Conservation (phyloP, 2,113 vertebrate genomes). For the Acanthochromis polyacanthus region DNA sequence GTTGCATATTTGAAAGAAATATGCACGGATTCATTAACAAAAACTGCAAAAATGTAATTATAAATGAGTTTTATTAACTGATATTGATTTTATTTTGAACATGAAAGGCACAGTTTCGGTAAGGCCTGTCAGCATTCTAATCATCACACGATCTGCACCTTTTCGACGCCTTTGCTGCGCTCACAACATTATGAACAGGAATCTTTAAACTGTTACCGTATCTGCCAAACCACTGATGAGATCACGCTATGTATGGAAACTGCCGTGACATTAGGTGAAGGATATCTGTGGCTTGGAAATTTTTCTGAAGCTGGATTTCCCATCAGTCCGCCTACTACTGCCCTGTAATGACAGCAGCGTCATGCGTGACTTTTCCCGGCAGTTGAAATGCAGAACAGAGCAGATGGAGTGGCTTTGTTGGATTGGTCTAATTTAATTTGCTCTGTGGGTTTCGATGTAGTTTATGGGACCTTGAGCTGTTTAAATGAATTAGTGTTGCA, state of each 20-base stretch:
- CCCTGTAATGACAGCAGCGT: neutral
- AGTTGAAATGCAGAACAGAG: slow-evolving; percentile 2
- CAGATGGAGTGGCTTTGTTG: neutral
- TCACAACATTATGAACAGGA: neutral
- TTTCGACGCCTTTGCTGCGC: too few relatives aligned
- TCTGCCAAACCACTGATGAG: neutral
- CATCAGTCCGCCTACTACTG: neutral
- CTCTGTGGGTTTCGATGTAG: neutral
- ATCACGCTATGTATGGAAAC: slow-evolving; percentile 2
- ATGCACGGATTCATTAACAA: too few relatives aligned
- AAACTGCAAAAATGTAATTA: too few relatives aligned
- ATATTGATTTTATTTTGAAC: too few relatives aligned
- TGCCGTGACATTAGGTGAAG: neutral
- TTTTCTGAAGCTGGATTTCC: neutral
- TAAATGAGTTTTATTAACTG: too few relatives aligned
- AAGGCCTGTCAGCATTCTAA: neutral
- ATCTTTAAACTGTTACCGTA: neutral
- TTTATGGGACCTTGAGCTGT: slow-evolving; percentile 9
- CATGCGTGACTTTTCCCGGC: slow-evolving; percentile 11
- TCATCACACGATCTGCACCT: neutral
- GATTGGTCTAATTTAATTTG: neutral
- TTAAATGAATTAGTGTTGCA: neutral
- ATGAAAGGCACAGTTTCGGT: too few relatives aligned
- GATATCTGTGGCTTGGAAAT: neutral
- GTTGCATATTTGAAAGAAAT: too few relatives aligned